These are phyloP conservation scores for Pyrgus malvae DNA, from an alignment of 2,888 invertebrate genomes.

Conservation along the genomic window DNA sequence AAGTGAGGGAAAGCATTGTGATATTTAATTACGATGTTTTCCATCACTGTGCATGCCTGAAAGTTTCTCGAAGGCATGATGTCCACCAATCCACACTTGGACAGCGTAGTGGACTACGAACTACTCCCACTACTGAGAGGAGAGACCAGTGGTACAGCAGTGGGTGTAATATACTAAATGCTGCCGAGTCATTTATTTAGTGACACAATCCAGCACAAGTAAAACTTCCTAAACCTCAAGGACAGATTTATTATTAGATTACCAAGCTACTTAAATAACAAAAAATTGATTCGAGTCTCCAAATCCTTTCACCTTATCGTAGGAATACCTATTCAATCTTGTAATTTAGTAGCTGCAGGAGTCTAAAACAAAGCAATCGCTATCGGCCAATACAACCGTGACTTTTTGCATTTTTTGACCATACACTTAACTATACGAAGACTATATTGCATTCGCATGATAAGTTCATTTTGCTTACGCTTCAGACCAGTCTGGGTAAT, in stretches of 20 bases:
- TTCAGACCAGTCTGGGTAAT: conserved; percentile 35
- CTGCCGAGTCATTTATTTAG: neutral
- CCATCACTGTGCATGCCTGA: too few species aligned
- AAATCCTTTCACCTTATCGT: conserved; percentile 38
- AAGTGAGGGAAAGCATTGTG: too few species aligned
- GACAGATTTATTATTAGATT: conserved; percentile 24
- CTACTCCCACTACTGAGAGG: too few species aligned
- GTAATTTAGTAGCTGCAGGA: conserved; percentile 34
- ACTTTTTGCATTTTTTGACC: conserved; percentile 59
- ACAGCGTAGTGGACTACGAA: too few species aligned
- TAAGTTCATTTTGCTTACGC: conserved; percentile 58
- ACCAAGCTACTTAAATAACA: conserved; percentile 4
- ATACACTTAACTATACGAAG: conserved; percentile 33
- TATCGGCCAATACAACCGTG: conserved; percentile 42
- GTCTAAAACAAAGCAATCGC: conserved; percentile 49
- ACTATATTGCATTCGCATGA: conserved; percentile 54
- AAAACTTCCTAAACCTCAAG: conserved; percentile 33
- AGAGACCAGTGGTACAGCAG: too few species aligned
- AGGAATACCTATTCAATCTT: conserved; percentile 38
- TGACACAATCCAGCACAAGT: conserved; percentile 4
- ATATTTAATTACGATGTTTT: too few species aligned
- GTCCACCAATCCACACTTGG: too few species aligned
- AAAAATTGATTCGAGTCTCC: conserved; percentile 29
- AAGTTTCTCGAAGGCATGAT: too few species aligned
- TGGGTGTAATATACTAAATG: neutral